Conservation (phyloP, 2,888 invertebrate species). For the Mythimna loreyi region DNA sequence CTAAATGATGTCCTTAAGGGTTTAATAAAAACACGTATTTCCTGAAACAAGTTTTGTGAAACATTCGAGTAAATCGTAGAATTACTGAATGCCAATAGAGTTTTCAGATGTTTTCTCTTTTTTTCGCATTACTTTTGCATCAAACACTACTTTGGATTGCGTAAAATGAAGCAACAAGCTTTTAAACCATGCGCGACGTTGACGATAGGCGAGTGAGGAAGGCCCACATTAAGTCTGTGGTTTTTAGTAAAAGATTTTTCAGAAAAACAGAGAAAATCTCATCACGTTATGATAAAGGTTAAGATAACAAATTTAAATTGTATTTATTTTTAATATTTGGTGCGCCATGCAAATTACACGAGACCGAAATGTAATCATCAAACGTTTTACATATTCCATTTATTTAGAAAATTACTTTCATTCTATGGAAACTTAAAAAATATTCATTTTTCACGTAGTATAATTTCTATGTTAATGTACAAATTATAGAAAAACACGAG, state of each 20-base stretch:
- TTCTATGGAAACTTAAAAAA: not conserved
- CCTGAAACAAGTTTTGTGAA: too few species aligned
- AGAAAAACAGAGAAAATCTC: conserved; percentile 8
- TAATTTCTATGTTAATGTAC: conserved; percentile 51
- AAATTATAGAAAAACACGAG: conserved; percentile 40
- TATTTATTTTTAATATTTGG: conserved; percentile 30
- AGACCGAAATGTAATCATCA: conserved; percentile 17
- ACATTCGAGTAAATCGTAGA: too few species aligned
- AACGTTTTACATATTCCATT: conserved; percentile 31
- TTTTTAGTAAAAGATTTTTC: not conserved
- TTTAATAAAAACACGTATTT: too few species aligned
- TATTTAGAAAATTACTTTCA: conserved; percentile 25
- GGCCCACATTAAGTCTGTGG: not conserved
- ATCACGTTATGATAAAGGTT: not conserved
- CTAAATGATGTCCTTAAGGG: too few species aligned
- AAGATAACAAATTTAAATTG: not conserved
- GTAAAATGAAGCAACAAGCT: too few species aligned
- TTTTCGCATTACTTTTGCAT: too few species aligned
- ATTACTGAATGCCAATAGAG: too few species aligned
- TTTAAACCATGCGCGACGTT: too few species aligned
- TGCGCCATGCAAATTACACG: conserved; percentile 8
- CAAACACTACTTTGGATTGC: too few species aligned
- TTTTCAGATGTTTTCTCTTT: too few species aligned
- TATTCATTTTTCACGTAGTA: conserved; percentile 28
- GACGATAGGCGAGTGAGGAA: too few species aligned